Base-by-base conservation (phyloP, 2,888 invertebrate genomes). In the Cremastinae sp. region DNA sequence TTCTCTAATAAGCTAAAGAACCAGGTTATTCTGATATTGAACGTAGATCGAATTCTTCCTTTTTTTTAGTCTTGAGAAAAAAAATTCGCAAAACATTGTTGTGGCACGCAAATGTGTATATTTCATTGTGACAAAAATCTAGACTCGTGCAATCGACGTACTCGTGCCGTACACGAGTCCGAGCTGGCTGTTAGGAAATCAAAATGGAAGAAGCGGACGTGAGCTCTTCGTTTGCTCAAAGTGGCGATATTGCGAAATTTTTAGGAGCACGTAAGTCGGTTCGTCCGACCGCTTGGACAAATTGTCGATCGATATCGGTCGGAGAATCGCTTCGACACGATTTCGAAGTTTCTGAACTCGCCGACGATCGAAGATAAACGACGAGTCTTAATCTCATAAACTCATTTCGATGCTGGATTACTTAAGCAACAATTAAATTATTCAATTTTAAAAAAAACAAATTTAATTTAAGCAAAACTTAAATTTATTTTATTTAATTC, bases 171-270 rank as follows among this genome's bases (percentile, higher is more conserved):
- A 14, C 18, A 18, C 18, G 20, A 39, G 56, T 28, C 68, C 41
- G 28, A 53, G 41, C 58, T n/a, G 39, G 55, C 49, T 61, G 66
- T 75, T 75, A 56, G 61, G 75, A 75, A 71, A 75, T 75, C 75
- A 72, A 75, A 72, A 62, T 72, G 35, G 56, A 66, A 75, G 55
- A 75, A 51, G 28, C 69, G 69, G 69, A 75, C 75, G 75, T 62
- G 75, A 62, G 66, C 35, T 55, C 35, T 65, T 66, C 8, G 56
- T 75, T 66, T 66, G 71, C 41, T 56, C 66, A 55, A 37, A 51
- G 58, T 28, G 22, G 28, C 12, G 39, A 45, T 20, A 53, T 75
- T 75, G 72, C 62, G 72, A 68, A 75, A 75, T 41, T 43, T 20
- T 22, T 4, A 47, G 16, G 35, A 47, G 20, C 18, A 28, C 37